A percentile compares a stretch with the other conserved stretches of the same genome.
These are phyloP conservation scores for Loxodonta africana DNA, from an alignment of 2,113 vertebrate genomes.

Conservation along the genomic window DNA sequence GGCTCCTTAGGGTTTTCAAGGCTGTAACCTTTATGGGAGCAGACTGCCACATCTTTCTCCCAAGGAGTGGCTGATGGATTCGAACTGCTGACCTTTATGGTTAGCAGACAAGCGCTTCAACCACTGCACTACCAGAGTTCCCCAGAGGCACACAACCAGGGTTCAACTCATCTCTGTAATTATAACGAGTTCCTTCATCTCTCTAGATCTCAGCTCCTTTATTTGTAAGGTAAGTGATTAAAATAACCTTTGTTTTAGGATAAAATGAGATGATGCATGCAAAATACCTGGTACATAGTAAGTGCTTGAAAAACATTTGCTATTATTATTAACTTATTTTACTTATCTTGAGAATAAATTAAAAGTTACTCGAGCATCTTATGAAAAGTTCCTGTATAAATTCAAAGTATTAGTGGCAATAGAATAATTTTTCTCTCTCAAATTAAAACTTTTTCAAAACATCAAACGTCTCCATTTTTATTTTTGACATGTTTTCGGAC, in stretches of 20 bases:
- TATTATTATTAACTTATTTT: constrained; percentile 49
- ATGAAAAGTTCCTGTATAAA: not conserved
- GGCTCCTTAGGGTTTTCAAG: no score
- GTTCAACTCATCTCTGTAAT: not conserved
- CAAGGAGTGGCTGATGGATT: no score
- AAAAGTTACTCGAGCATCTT: constrained; percentile 29
- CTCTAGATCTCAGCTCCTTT: not conserved
- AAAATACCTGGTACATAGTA: not conserved
- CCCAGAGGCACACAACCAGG: not conserved
- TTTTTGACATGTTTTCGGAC: constrained; percentile 58
- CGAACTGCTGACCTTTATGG: no score
- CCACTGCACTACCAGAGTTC: no score
- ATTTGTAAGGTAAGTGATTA: not conserved
- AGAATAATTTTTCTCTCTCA: constrained; percentile 62
- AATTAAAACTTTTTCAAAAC: constrained; percentile 54
- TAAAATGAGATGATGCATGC: not conserved
- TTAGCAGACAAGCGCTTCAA: no score
- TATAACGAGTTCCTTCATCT: not conserved
- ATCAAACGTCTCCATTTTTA: constrained; percentile 10
- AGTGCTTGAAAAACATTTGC: not conserved
- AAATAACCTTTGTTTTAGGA: not conserved
- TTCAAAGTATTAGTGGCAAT: not conserved
- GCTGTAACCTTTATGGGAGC: no score
- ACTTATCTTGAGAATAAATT: not conserved
- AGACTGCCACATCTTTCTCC: no score